These are phyloP conservation scores for Epinotia bilunana DNA, from an alignment of 2,888 invertebrate genomes.

Conservation along the genomic window DNA sequence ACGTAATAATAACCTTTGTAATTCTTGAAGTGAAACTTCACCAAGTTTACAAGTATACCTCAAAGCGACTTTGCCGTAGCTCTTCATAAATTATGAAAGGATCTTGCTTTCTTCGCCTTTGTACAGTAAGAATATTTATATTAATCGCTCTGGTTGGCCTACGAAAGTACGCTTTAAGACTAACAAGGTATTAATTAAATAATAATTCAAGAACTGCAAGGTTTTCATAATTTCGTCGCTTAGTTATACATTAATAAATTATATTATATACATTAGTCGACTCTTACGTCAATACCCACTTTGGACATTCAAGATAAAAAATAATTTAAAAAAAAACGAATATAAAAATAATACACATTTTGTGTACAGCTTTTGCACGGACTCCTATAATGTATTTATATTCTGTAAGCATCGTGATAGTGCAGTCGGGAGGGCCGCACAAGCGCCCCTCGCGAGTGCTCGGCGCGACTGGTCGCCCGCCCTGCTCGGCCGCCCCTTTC, in stretches of 20 bases:
- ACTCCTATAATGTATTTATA: not conserved
- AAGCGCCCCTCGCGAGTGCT: constrained; percentile 16
- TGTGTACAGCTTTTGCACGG: not conserved
- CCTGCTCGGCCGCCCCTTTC: constrained; percentile 53
- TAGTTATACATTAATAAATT: not conserved
- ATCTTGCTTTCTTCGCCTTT: constrained; percentile 51
- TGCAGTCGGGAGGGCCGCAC: not conserved
- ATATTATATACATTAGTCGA: not conserved
- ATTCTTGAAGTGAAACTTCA: constrained; percentile 67
- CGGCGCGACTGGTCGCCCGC: constrained; percentile 56
- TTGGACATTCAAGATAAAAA: not conserved
- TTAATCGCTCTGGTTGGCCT: constrained; percentile 32
- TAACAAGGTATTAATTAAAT: constrained; percentile 14
- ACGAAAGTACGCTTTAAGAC: constrained; percentile 22
- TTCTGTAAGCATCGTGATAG: constrained; percentile 5
- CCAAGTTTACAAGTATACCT: constrained; percentile 62
- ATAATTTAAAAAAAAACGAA: not conserved
- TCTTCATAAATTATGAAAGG: constrained; percentile 61
- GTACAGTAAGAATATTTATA: constrained; percentile 45
- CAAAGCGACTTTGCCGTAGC: constrained; percentile 59
- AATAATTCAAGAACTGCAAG: not conserved
- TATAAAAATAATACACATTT: not conserved
- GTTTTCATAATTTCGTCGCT: not conserved
- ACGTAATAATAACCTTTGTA: constrained; percentile 71
- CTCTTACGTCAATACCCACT: not conserved